Conservation (phyloP, 2,113 vertebrate genomes). For the Galeopterus variegatus region DNA sequence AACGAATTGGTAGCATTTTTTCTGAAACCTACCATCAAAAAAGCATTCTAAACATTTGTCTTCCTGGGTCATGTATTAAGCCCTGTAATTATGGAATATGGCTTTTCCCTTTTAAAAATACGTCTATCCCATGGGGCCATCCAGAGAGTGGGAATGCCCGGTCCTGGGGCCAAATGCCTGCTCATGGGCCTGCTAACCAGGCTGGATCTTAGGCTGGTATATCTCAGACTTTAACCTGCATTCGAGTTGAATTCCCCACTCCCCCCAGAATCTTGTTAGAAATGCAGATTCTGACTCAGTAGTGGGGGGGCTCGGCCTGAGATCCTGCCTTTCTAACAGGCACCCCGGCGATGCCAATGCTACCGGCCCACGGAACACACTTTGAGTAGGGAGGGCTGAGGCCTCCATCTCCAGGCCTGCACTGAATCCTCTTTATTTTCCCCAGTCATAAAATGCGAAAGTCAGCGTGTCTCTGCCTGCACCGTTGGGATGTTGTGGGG, state of each 20-base stretch:
- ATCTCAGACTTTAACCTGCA: neutral
- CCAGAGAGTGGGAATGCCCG: neutral
- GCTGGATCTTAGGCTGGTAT: neutral
- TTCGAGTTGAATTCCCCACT: neutral
- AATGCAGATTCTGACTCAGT: neutral
- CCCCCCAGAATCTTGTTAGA: neutral
- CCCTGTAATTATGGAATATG: conserved; percentile 64
- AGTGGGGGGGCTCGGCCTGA: neutral
- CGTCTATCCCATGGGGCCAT: neutral
- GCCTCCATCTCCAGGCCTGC: neutral
- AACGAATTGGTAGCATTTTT: conserved; percentile 72
- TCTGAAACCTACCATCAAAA: conserved; percentile 77
- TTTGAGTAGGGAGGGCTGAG: neutral
- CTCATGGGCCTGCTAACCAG: neutral
- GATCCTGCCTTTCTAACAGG: neutral
- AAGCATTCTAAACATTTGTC: conserved; percentile 72
- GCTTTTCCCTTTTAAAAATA: conserved; percentile 52
- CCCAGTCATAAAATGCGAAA: neutral
- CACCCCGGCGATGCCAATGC: neutral
- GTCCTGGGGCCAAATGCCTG: neutral
- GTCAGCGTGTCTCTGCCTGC: too few relatives aligned
- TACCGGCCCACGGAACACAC: neutral
- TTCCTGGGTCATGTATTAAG: conserved; percentile 73
- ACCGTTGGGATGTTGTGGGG: rapidly evolving
- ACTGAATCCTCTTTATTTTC: neutral